A percentile compares a stretch with the other conserved stretches of the same genome.
phyloP scores from a whole-genome alignment of 2,113 vertebrate species.

The Crotophaga sulcirostris region DNA sequence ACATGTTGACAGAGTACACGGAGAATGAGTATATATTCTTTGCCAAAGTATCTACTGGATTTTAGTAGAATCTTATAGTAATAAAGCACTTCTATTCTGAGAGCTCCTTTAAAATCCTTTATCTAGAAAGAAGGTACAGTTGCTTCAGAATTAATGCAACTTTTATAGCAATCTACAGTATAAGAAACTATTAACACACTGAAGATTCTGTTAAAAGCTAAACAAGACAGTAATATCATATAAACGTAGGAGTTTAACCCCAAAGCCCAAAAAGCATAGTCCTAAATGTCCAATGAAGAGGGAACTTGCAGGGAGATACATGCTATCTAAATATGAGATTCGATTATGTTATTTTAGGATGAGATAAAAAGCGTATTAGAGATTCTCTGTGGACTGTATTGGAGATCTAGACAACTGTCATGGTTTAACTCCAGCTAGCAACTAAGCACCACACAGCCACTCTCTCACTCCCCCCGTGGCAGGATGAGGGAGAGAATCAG shows the following conservation, averaged over 20 bases:
- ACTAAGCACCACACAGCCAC: too few relatives aligned
- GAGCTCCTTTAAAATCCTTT: not conserved
- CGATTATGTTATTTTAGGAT: not conserved
- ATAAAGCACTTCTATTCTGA: constrained; percentile 11
- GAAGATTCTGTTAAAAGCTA: not conserved
- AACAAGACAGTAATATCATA: not conserved
- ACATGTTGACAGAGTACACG: not conserved
- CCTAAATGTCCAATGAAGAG: not conserved
- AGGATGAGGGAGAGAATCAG: too few relatives aligned
- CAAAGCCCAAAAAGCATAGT: not conserved
- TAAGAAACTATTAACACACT: not conserved
- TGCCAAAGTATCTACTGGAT: not conserved
- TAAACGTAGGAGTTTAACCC: not conserved
- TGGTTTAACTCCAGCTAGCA: too few relatives aligned
- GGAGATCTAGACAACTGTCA: not conserved
- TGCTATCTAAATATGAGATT: not conserved
- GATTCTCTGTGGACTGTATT: not conserved
- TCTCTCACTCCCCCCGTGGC: too few relatives aligned
- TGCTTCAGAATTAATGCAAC: constrained; percentile 21
- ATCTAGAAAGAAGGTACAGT: not conserved
- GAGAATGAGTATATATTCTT: not conserved
- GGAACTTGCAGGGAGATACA: accelerated
- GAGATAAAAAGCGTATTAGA: not conserved
- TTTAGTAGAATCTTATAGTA: not conserved
- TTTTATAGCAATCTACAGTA: constrained; percentile 27